Conservation (phyloP, 2,888 invertebrate species). For the Apomyelois bistriatella region DNA sequence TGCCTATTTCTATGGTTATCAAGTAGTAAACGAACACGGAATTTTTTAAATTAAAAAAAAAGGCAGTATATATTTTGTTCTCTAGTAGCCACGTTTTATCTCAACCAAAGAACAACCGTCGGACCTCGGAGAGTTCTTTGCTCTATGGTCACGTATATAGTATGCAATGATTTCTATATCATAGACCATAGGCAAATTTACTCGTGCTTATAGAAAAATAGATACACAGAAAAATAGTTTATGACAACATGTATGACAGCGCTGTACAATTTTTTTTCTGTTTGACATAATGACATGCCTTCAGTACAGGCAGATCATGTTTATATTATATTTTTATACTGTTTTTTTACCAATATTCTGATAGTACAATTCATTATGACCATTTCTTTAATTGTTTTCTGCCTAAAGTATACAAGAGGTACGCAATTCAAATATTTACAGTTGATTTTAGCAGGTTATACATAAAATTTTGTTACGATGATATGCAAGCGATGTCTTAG, state of each 20-base stretch:
- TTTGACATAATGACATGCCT: neutral
- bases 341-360: neutral
- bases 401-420: neutral
- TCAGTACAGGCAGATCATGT: neutral
- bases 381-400: neutral
- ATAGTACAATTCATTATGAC: neutral
- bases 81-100: too few relatives aligned
- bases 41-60: too few relatives aligned
- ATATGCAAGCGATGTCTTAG: constrained; percentile 50
- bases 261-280: neutral
- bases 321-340: neutral
- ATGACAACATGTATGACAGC: neutral
- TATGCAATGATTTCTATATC: neutral
- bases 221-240: too few relatives aligned
- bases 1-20: too few relatives aligned
- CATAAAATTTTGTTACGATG: constrained; percentile 28
- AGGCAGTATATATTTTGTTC: too few relatives aligned
- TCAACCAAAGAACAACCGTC: too few relatives aligned
- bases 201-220: too few relatives aligned
- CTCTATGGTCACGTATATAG: too few relatives aligned
- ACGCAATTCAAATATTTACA: constrained; percentile 1
- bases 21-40: too few relatives aligned
- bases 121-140: too few relatives aligned
- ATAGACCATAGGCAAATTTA: too few relatives aligned
- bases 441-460: neutral